Conservation (phyloP, 1,140 invertebrate species). For the Nymphalis io region DNA sequence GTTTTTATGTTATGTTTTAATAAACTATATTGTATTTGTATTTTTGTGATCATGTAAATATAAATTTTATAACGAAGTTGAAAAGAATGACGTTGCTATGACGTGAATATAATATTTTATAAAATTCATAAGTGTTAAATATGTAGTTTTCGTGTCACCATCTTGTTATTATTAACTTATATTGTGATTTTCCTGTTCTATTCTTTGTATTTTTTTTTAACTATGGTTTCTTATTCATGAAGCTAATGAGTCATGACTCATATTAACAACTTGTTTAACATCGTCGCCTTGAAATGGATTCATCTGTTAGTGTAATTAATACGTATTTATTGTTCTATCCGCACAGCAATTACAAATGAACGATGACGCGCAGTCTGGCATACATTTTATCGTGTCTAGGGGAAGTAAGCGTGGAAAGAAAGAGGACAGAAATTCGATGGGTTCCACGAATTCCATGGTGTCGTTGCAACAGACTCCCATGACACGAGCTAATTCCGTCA, state of each 20-base stretch:
- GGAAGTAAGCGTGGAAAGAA: constrained; percentile 74
- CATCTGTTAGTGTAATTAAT: constrained; percentile 23
- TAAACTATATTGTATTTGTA: neutral
- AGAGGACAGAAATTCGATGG: constrained; percentile 75
- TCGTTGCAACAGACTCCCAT: constrained; percentile 82
- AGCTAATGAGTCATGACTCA: constrained; percentile 23
- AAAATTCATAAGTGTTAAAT: constrained; percentile 1
- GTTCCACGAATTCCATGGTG: constrained; percentile 77
- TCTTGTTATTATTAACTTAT: neutral
- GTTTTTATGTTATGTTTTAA: neutral
- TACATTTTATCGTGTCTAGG: constrained; percentile 85
- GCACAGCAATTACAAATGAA: constrained; percentile 79
- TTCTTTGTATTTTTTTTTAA: constrained; percentile 1
- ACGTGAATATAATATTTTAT: no score
- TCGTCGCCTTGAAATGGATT: constrained; percentile 28
- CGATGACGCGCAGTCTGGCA: constrained; percentile 85
- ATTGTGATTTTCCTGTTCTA: neutral
- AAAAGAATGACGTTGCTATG: no score
- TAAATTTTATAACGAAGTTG: neutral
- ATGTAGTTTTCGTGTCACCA: neutral
- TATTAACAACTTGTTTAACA: constrained; percentile 29
- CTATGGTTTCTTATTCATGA: constrained; percentile 7
- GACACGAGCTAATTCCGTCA: constrained; percentile 86
- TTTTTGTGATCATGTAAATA: constrained; percentile 22
- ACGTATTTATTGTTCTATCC: constrained; percentile 17